These are phyloP conservation scores for Cisticola juncidis DNA, from an alignment of 2,113 vertebrate genomes.

Conservation along the genomic window DNA sequence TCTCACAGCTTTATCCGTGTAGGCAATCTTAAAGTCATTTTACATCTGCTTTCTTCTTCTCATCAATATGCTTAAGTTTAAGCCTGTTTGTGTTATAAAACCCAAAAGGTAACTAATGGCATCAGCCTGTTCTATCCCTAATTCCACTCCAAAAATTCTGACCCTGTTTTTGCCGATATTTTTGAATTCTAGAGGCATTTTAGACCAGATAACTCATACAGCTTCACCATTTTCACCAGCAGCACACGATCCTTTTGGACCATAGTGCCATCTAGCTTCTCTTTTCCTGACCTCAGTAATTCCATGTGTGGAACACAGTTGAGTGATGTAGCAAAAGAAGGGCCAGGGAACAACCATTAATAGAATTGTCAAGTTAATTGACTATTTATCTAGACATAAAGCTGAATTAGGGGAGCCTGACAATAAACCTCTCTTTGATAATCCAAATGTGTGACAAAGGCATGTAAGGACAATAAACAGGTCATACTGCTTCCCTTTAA, in stretches of 20 bases:
- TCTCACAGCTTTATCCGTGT: not conserved
- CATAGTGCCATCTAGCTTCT: constrained; percentile 72
- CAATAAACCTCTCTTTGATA: not conserved
- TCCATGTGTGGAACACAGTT: not conserved
- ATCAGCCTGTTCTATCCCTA: not conserved
- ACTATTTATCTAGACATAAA: not conserved
- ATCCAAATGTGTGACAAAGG: not conserved
- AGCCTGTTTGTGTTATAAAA: not conserved
- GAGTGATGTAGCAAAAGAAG: not conserved
- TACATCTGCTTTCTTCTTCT: not conserved
- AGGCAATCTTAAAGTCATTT: not conserved
- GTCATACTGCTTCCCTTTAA: not conserved
- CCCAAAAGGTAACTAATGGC: not conserved
- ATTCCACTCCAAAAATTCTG: not conserved
- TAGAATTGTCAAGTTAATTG: not conserved
- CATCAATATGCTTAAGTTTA: not conserved
- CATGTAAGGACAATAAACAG: not conserved
- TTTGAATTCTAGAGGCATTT: not conserved
- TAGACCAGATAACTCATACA: not conserved
- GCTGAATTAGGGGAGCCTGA: not conserved
- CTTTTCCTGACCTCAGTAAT: constrained; percentile 11
- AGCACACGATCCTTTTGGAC: constrained; percentile 24
- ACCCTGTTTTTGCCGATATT: not conserved
- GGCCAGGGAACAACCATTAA: not conserved
- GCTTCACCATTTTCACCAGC: not conserved